Base-by-base conservation (phyloP, 2,113 vertebrate genomes). In the Eonycteris spelaea region DNA sequence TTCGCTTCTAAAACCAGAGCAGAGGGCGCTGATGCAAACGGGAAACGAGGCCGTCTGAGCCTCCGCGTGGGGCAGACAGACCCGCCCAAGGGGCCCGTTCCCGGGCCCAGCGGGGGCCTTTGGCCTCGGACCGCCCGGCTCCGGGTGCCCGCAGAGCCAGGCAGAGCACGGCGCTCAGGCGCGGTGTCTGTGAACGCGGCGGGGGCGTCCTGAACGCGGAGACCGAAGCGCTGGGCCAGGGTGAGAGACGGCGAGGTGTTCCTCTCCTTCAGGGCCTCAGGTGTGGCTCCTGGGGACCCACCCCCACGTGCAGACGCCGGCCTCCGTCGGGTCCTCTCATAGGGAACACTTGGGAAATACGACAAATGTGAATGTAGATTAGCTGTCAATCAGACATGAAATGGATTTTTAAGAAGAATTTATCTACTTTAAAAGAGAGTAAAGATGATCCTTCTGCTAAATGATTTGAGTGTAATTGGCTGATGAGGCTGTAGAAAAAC, bases 391-490 rank as follows among this genome's bases (percentile, higher is more conserved):
- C 75, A 94, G 90, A 89, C n/a, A 45, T 74, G 71, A 88, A 97
- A 88, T 90, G 59, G 84, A 80, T 90, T 92, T 93, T 95, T 92
- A 40, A 95, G 83, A 91, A 2, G 13, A 95, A 97, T 18, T 10
- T 77, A 33, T 95, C 67, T 22, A 15, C 96, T 96, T 97, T 86
- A 92, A 95, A 97, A 96, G 59, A 78, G 88, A 95, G 63, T 85
- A 51, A 95, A 94, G 94, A 38, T 1, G 84, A 95, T 85, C 87
- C 68, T 93, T 94, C 59, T 86, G 83, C 68, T 97, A 90, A 94
- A 87, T 97, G 75, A 26, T 53, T 90, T 94, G 26, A 79, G 74
- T 35, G 38, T 94, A 95, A 97, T 74, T 97, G 96, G 84, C 6
- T 94, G 96, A 96, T 88, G 90, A 96, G 70, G 57, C 24, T 43